phyloP scores from a whole-genome alignment of 2,797 vertebrate genomes.

The Pangasius mekongensis region DNA sequence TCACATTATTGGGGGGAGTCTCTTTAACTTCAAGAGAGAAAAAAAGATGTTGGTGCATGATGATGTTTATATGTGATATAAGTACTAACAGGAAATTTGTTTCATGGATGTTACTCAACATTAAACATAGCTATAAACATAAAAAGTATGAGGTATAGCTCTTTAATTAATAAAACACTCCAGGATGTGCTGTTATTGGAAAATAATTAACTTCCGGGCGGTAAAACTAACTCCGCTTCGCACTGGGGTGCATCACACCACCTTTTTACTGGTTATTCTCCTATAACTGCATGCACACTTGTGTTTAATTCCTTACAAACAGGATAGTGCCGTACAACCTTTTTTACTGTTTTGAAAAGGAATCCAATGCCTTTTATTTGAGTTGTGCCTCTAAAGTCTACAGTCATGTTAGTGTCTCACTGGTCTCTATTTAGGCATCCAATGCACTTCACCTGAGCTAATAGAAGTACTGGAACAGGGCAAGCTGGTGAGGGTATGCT shows the following conservation, averaged over 20 bases:
- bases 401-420: not conserved
- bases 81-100: not conserved
- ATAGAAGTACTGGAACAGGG: too few species aligned
- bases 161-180: not conserved
- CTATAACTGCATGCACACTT: not conserved
- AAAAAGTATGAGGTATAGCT: not conserved
- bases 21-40: not conserved
- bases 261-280: not conserved
- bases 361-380: not conserved
- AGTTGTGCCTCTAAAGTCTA: not conserved
- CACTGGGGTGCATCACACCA: not conserved
- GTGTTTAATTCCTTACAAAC: not conserved
- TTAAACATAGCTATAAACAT: not conserved
- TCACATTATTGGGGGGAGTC: not conserved
- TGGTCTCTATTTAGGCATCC: not conserved
- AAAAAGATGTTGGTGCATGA: not conserved
- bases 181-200: not conserved
- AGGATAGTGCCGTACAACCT: not conserved
- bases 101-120: not conserved
- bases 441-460: not conserved
- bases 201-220: not conserved
- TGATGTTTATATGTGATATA: not conserved
- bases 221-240: not conserved
- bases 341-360: not conserved
- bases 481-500: not conserved